These are phyloP conservation scores for Sturnira hondurensis DNA, from an alignment of 2,113 vertebrate species.

Conservation along the genomic window DNA sequence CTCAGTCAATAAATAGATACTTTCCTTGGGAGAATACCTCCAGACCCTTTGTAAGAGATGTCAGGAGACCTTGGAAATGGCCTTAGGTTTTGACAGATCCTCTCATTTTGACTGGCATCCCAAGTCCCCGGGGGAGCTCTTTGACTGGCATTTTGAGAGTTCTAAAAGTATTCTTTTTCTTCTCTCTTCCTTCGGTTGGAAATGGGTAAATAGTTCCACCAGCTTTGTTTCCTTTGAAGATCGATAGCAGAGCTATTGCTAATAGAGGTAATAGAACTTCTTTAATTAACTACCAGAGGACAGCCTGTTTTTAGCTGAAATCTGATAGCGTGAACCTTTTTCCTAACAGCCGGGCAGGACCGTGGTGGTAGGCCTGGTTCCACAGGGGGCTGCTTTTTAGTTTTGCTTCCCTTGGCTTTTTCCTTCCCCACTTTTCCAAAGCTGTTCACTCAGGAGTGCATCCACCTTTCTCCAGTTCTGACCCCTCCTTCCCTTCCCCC, in stretches of 20 bases:
- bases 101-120: neutral
- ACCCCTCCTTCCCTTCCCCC: neutral
- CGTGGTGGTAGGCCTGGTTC: neutral
- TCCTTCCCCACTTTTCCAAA: neutral
- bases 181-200: neutral
- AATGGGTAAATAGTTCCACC: neutral
- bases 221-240: neutral
- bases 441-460: neutral
- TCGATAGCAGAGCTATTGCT: neutral
- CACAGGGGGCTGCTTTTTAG: neutral
- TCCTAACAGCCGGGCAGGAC: neutral
- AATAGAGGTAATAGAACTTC: neutral
- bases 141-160: neutral
- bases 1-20: neutral
- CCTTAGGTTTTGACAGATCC: neutral
- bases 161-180: neutral
- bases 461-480: neutral
- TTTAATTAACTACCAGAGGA: neutral
- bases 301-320: too few relatives aligned
- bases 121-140: neutral
- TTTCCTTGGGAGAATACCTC: neutral
- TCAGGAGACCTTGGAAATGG: neutral
- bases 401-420: neutral
- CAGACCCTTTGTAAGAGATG: neutral
- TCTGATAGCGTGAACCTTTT: neutral